These are phyloP conservation scores for Aphidius ervi DNA, from an alignment of 1,140 invertebrate genomes.

Conservation along the genomic window DNA sequence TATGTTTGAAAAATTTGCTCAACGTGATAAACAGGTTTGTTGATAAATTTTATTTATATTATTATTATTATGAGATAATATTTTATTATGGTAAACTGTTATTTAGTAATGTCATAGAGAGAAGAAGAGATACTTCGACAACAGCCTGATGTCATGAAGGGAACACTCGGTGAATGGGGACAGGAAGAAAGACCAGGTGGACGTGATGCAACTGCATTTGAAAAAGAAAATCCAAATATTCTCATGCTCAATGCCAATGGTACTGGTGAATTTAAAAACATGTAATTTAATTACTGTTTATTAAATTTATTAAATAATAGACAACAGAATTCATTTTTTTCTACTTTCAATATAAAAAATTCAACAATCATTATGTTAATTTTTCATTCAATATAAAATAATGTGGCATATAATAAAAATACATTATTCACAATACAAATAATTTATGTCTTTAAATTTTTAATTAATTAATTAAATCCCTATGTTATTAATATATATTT, in stretches of 20 bases:
- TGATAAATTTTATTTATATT: constrained; percentile 28
- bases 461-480: too few species aligned
- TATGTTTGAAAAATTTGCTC: constrained; percentile 90
- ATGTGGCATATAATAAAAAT: too few species aligned
- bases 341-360: too few species aligned
- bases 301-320: too few species aligned
- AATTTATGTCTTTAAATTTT: too few species aligned
- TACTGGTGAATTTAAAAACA: constrained; percentile 69
- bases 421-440: too few species aligned
- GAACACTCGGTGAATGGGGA: constrained; percentile 64
- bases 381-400: too few species aligned
- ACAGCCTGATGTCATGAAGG: constrained; percentile 68
- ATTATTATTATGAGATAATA: constrained; percentile 1
- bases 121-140: constrained; percentile 63
- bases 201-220: constrained; percentile 68
- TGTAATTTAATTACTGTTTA: constrained; percentile 52
- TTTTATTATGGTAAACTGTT: constrained; percentile 36
- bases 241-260: constrained; percentile 67
- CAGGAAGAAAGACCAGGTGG: constrained; percentile 62
- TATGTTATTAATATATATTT: too few species aligned
- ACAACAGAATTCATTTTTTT: too few species aligned
- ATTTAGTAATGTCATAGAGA: constrained; percentile 55
- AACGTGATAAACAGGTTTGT: constrained; percentile 72
- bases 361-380: too few species aligned
- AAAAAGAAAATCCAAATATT: constrained; percentile 75